Evolutionary conservation across 23 tunicate genomes (phyloP).

Genomic region (Trididemnum nubilum): DNA sequence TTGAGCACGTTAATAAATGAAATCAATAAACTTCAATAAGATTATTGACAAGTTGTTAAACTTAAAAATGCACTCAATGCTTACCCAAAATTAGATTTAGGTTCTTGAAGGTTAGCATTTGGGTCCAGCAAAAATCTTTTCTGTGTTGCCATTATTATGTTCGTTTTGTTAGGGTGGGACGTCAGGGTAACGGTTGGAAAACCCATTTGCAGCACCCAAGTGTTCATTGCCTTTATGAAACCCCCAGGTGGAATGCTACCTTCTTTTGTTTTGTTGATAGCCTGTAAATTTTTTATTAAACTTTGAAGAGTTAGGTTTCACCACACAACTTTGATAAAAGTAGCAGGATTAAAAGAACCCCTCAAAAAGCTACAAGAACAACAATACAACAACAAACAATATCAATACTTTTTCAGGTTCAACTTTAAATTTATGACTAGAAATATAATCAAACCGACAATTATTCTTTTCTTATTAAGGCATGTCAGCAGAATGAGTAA

Average conservation of each 20-base stretch:
- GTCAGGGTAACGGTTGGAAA: slow-evolving; percentile 42
- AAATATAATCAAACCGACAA: no score
- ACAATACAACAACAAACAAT: no score
- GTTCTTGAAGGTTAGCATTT: slow-evolving; percentile 25
- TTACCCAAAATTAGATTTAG: slow-evolving; percentile 37
- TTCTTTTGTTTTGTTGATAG: background rate
- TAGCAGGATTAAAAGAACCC: background rate
- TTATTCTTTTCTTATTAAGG: no score
- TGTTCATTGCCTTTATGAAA: slow-evolving; percentile 42
- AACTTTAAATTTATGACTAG: no score
- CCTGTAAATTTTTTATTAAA: slow-evolving; percentile 21
- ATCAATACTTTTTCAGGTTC: no score
- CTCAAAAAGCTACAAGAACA: no score
- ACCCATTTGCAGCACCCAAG: slow-evolving; percentile 87
- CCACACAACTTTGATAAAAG: background rate
- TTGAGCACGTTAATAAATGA: no score
- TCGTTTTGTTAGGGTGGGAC: background rate
- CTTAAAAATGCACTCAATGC: no score
- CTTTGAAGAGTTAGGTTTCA: background rate
- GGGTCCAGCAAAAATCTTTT: slow-evolving; percentile 58
- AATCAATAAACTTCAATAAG: no score
- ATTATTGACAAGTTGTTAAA: no score
- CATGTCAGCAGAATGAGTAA: no score
- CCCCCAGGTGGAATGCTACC: slow-evolving; percentile 44
- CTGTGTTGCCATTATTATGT: slow-evolving; percentile 32